Evolutionary conservation across 2,888 invertebrate genomes (phyloP), one percentile per base, ranked within the genome.

Genomic region (Margaritifera margaritifera): DNA sequence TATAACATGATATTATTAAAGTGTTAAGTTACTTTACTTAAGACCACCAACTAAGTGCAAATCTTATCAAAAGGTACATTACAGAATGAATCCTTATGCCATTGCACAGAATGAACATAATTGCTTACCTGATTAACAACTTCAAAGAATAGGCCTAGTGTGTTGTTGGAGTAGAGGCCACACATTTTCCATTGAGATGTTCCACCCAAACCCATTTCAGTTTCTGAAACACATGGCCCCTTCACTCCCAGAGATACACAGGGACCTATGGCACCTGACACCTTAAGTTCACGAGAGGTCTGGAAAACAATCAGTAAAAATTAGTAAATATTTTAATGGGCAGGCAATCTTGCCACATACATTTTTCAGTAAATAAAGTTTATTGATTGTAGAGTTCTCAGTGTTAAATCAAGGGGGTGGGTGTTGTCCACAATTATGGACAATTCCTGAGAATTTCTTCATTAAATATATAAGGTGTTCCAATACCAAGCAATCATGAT

Each of bases 101-200:
- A n/a, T n/a, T n/a, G n/a, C n/a, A 62, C 11, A n/a, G 6, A 24
- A 60, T 60, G 25, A 4, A 62, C 11, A 51, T n/a, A 19, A 59
- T 6, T 6, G 55, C 65, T 68, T 77, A 89, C 89, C 87, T 89
- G 89, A 75, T 85, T 89, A 55, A 89, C 89, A 42, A 99, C 96
- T 92, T 99, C 99, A 90, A 99, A 98, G 92, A 98, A 97, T 82
- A 98, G 92, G 6, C 95, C 96, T 87, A 96, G 93, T 0, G 99
- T 98, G 22, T 96, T 94, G 86, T 95, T 96, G 0, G 99, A 98
- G 58, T 94, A 95, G 31, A 99, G 92, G 0, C 97, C 94, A 90
- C 99, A 98, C 91, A 99, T 94, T 91, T 99, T 99, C 99, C 99
- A 99, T 87, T 98, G 97, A 72, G 95, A 95, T 0, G 99, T 99